Evolutionary conservation across 1,140 invertebrate genomes (phyloP).

Genomic region (Uloborus diversus): DNA sequence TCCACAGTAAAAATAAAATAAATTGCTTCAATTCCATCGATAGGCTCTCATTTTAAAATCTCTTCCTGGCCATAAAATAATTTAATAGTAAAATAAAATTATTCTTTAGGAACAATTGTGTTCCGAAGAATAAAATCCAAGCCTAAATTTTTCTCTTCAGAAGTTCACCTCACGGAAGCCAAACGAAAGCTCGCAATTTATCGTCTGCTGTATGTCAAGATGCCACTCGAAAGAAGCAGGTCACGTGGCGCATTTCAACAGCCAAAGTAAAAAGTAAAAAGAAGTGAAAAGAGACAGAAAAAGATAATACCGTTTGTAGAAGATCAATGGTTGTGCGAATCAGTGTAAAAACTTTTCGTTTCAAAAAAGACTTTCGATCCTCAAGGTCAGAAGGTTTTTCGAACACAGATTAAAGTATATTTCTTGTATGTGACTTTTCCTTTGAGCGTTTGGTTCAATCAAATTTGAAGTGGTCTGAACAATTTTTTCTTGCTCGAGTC

Average conservation of each 20-base stretch:
- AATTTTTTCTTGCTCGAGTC: background rate
- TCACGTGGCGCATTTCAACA: constrained; percentile 39
- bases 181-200: constrained; percentile 42
- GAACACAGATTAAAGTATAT: background rate
- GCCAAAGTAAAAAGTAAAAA: background rate
- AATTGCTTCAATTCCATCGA: no score
- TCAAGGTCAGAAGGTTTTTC: background rate
- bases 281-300: constrained; percentile 1
- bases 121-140: background rate
- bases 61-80: no score
- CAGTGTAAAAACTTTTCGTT: constrained; percentile 11
- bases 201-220: constrained; percentile 38
- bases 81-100: no score
- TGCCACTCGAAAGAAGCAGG: constrained; percentile 14
- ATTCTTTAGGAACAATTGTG: background rate
- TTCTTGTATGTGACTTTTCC: background rate
- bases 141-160: background rate
- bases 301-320: constrained; percentile 24
- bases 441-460: constrained; percentile 1
- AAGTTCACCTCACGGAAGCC: background rate
- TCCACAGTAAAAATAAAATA: no score
- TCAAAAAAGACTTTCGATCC: background rate
- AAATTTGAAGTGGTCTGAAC: background rate
- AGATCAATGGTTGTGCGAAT: constrained; percentile 10
- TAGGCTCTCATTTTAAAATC: no score